phyloP scores from a whole-genome alignment of 2,797 vertebrate species.

The Menidia menidia region DNA sequence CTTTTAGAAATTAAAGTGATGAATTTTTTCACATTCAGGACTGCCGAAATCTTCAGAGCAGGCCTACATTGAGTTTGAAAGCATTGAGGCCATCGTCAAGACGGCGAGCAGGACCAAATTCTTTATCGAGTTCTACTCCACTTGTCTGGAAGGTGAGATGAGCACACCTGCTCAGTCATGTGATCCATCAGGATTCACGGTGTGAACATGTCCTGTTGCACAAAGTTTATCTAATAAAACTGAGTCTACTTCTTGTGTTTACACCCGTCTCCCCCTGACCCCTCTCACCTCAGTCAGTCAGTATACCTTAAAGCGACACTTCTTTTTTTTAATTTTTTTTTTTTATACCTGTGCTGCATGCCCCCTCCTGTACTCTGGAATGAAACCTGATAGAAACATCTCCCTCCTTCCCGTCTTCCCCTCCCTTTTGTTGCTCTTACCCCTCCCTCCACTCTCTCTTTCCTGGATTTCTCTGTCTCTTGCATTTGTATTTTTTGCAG shows the following conservation, averaged over 20 bases:
- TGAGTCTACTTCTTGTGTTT: conserved; percentile 48
- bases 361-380: conserved; percentile 40
- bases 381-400: conserved; percentile 53
- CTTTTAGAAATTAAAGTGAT: not conserved
- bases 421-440: conserved; percentile 15
- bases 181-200: not conserved
- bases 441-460: conserved; percentile 2
- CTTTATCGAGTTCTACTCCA: conserved; percentile 98
- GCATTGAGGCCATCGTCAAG: conserved; percentile 96
- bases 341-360: conserved; percentile 35
- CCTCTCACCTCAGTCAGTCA: conserved; percentile 69
- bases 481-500: conserved; percentile 67
- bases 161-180: not conserved
- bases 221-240: conserved; percentile 36
- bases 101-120: conserved; percentile 97
- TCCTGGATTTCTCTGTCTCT: conserved; percentile 35
- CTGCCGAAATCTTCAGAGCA: conserved; percentile 95
- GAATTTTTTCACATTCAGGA: conserved; percentile 72
- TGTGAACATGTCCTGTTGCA: conserved; percentile 2
- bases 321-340: conserved; percentile 39
- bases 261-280: conserved; percentile 23
- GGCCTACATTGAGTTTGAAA: conserved; percentile 97
- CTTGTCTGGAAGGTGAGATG: conserved; percentile 92
- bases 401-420: conserved; percentile 35
- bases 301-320: conserved; percentile 67